Conservation (phyloP, 2,797 vertebrate species). For the Florisuga fusca region DNA sequence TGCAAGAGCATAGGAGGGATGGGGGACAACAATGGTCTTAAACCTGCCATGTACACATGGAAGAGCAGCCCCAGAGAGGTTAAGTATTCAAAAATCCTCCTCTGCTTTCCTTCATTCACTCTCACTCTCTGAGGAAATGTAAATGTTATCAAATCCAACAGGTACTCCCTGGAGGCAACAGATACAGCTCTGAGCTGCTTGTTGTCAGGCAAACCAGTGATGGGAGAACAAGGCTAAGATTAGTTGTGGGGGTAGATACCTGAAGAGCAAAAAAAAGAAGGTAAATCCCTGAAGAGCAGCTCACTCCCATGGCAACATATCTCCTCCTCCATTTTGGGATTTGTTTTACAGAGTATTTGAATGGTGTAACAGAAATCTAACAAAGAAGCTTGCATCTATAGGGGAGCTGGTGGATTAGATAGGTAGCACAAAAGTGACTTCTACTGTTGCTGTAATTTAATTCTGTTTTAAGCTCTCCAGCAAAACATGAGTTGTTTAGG, state of each 20-base stretch:
- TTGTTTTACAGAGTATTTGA: not conserved
- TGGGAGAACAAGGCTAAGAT: not conserved
- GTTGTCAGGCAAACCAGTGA: not conserved
- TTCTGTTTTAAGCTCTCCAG: not conserved
- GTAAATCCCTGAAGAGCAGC: not conserved
- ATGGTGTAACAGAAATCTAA: not conserved
- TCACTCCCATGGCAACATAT: not conserved
- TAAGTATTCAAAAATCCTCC: not conserved
- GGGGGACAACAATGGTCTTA: not conserved
- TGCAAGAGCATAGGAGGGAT: accelerated
- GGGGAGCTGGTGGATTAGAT: not conserved
- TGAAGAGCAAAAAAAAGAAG: not conserved
- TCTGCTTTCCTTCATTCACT: not conserved
- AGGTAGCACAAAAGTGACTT: not conserved
- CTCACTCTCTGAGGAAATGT: not conserved
- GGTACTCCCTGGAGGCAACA: not conserved
- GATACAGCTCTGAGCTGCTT: not conserved
- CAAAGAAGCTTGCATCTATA: accelerated
- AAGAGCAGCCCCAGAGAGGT: not conserved
- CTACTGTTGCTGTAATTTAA: not conserved
- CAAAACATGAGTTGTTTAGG: not conserved
- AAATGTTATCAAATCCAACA: not conserved
- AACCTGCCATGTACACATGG: accelerated
- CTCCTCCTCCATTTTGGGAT: not conserved
- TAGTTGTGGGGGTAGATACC: not conserved